These are phyloP conservation scores for Trachemys scripta DNA, from an alignment of 2,113 vertebrate species.

Conservation along the genomic window DNA sequence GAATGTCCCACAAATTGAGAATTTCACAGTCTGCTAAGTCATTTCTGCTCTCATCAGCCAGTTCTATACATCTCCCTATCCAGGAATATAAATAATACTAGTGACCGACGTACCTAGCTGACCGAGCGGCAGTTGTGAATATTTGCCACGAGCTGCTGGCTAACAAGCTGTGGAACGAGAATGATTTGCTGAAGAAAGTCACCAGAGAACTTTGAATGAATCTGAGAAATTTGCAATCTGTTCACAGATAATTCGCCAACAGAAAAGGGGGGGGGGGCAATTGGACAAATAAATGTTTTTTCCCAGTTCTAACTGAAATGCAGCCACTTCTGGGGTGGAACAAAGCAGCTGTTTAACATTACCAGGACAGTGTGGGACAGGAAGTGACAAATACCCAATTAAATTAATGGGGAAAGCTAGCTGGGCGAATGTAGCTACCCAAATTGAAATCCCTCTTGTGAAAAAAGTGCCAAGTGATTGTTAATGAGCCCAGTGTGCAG, in stretches of 20 bases:
- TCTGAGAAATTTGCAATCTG: not conserved
- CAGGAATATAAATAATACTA: not conserved
- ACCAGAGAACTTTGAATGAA: not conserved
- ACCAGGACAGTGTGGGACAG: not conserved
- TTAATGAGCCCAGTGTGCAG: not conserved
- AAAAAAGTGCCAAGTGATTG: not conserved
- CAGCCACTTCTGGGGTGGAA: not conserved
- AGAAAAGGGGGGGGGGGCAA: rapidly evolving
- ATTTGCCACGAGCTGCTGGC: not conserved
- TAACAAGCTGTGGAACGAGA: not conserved
- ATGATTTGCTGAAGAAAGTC: not conserved
- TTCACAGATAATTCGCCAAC: not conserved
- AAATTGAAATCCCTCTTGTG: not conserved
- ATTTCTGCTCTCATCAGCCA: not conserved
- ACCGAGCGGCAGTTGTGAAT: not conserved
- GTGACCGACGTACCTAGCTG: not conserved
- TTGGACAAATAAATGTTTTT: not conserved
- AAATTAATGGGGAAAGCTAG: not conserved
- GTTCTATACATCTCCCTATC: not conserved
- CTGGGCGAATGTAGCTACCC: not conserved
- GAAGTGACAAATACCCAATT: not conserved
- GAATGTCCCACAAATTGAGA: not conserved
- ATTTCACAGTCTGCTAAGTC: not conserved
- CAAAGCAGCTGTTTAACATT: not conserved
- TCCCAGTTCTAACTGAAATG: not conserved